phyloP scores from a whole-genome alignment of 2,888 invertebrate genomes.

The Lasioglossum zephyrum region DNA sequence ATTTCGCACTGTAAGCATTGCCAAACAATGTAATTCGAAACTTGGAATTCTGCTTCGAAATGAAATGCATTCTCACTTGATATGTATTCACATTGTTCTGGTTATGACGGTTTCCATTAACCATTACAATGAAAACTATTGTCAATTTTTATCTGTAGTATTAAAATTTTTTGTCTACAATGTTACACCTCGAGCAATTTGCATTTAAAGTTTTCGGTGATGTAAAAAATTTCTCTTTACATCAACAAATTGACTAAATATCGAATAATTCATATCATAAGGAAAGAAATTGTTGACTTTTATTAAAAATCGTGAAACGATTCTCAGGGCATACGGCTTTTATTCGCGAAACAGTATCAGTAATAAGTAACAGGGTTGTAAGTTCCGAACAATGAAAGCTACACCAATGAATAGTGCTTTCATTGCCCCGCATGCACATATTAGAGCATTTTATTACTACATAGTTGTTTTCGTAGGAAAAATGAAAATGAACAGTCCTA shows the following conservation, averaged over 20 bases:
- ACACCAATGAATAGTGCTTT: slow-evolving; percentile 3
- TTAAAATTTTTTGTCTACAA: background rate
- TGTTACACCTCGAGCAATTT: background rate
- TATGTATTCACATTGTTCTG: background rate
- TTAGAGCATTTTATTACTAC: slow-evolving; percentile 11
- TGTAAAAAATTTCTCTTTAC: background rate
- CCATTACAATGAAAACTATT: background rate
- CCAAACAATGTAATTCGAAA: background rate
- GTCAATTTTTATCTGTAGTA: background rate
- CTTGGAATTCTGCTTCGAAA: background rate
- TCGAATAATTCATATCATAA: background rate
- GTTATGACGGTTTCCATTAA: background rate
- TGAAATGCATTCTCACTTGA: background rate
- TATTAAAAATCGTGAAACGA: background rate
- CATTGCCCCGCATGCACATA: background rate
- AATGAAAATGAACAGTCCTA: slow-evolving; percentile 5
- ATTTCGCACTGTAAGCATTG: background rate
- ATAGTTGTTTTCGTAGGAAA: background rate
- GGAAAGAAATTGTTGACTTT: background rate
- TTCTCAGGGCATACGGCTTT: background rate
- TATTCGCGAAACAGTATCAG: background rate
- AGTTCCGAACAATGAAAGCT: background rate
- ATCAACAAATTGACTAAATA: background rate
- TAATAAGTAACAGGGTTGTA: background rate
- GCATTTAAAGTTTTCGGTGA: background rate